Conservation (phyloP, 2,113 vertebrate species). For the Ailurus styani region DNA sequence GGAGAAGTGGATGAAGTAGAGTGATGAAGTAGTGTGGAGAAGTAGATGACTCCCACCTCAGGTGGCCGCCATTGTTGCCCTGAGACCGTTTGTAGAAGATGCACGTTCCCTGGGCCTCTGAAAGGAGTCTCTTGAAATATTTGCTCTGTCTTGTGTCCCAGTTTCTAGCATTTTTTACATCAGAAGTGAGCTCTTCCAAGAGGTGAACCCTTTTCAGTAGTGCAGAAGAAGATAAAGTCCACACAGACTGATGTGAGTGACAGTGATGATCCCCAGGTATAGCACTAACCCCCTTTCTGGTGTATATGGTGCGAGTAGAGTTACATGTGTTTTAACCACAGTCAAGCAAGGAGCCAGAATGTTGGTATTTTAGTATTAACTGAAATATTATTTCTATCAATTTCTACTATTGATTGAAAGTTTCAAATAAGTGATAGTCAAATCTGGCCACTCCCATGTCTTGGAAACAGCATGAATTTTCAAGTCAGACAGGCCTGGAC, state of each 20-base stretch:
- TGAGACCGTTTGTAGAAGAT: neutral
- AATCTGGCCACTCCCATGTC: neutral
- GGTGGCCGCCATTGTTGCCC: neutral
- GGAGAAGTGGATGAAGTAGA: neutral
- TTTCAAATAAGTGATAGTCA: neutral
- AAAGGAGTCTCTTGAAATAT: neutral
- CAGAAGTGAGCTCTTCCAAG: neutral
- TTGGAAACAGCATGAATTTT: neutral
- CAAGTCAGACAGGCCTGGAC: neutral
- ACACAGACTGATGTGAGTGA: neutral
- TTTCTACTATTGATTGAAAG: neutral
- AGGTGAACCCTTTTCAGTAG: neutral
- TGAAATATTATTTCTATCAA: neutral
- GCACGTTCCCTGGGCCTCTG: neutral
- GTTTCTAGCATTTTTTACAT: neutral
- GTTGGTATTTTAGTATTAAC: neutral
- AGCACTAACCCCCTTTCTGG: neutral
- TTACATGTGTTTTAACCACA: neutral
- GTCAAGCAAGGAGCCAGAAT: neutral
- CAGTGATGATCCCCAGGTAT: accelerated
- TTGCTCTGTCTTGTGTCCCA: neutral
- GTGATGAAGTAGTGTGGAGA: too few species aligned
- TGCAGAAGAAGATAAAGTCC: neutral
- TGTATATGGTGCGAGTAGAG: neutral
- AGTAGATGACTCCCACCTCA: neutral